Evolutionary conservation across 1,140 invertebrate genomes (phyloP).

Genomic region (Atopsyche davidsoni): DNA sequence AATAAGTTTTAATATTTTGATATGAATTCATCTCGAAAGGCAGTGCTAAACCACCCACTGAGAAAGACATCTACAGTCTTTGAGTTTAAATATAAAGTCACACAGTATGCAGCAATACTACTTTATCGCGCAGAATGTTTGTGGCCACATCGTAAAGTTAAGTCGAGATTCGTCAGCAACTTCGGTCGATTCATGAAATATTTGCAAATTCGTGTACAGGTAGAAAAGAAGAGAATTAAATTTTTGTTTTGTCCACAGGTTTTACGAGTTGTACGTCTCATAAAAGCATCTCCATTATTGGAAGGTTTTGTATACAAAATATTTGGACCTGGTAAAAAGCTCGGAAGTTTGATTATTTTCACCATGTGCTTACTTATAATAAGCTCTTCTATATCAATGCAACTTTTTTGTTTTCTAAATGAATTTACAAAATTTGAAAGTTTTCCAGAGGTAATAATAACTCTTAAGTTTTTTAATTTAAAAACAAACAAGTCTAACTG

Average conservation of each 20-base stretch:
- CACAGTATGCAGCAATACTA: too few relatives aligned
- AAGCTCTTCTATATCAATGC: slow-evolving; percentile 98
- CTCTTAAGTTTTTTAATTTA: background rate
- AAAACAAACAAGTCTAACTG: background rate
- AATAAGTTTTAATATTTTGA: too few relatives aligned
- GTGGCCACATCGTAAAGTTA: too few relatives aligned
- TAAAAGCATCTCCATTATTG: slow-evolving; percentile 97
- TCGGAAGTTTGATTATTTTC: slow-evolving; percentile 97
- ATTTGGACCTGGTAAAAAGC: slow-evolving; percentile 97
- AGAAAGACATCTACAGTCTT: too few relatives aligned
- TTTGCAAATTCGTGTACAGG: too few relatives aligned
- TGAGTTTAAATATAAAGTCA: too few relatives aligned
- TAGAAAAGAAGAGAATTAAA: slow-evolving; percentile 18
- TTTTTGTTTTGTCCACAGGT: slow-evolving; percentile 57
- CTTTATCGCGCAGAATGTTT: too few relatives aligned
- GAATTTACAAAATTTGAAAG: slow-evolving; percentile 97
- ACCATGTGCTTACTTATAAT: slow-evolving; percentile 99
- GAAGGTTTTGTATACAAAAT: slow-evolving; percentile 99
- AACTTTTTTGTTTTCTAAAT: slow-evolving; percentile 92
- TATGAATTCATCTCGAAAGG: too few relatives aligned
- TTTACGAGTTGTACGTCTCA: slow-evolving; percentile 86
- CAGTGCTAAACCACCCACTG: too few relatives aligned
- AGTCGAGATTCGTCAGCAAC: too few relatives aligned
- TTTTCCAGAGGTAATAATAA: slow-evolving; percentile 81
- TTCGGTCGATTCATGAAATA: too few relatives aligned